Evolutionary conservation across 2,797 vertebrate species (phyloP).

Genomic region (Ptychadena robeensis): DNA sequence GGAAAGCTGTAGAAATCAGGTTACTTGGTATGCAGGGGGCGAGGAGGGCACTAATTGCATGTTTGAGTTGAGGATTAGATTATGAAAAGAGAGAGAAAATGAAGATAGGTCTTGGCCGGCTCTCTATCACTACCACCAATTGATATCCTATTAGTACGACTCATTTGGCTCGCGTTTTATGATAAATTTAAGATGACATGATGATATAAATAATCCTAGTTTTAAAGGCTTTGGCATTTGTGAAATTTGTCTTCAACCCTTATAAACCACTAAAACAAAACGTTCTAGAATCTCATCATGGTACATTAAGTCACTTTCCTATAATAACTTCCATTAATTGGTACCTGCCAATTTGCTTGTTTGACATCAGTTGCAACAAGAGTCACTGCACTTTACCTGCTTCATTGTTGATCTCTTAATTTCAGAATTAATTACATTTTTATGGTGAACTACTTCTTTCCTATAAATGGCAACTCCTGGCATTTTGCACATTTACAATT

Average conservation of each 20-base stretch:
- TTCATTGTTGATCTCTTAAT: background rate
- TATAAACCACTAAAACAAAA: background rate
- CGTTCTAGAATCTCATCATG: background rate
- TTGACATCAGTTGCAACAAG: background rate
- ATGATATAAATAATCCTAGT: conserved; percentile 20
- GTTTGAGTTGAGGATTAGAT: conserved; percentile 97
- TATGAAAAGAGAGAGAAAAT: conserved; percentile 99
- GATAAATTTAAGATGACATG: conserved; percentile 29
- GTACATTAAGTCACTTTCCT: background rate
- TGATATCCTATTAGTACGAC: conserved; percentile 77
- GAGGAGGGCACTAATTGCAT: conserved; percentile 98
- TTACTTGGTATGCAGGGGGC: conserved; percentile 82
- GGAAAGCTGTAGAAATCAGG: conserved; percentile 92
- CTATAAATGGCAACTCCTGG: background rate
- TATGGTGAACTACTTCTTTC: background rate
- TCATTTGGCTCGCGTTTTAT: conserved; percentile 26
- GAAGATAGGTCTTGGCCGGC: conserved; percentile 96
- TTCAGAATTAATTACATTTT: background rate
- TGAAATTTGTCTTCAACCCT: background rate
- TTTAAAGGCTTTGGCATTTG: conserved; percentile 5
- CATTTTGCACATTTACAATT: background rate
- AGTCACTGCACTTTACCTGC: background rate
- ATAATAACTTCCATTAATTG: conserved; percentile 8
- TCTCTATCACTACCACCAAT: conserved; percentile 77
- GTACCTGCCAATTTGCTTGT: conserved; percentile 3